Percentiles rank a stretch among this genome's conserved stretches.
Conservation (phyloP, 2,113 vertebrate species). For the Ancistrus triradiatus region DNA sequence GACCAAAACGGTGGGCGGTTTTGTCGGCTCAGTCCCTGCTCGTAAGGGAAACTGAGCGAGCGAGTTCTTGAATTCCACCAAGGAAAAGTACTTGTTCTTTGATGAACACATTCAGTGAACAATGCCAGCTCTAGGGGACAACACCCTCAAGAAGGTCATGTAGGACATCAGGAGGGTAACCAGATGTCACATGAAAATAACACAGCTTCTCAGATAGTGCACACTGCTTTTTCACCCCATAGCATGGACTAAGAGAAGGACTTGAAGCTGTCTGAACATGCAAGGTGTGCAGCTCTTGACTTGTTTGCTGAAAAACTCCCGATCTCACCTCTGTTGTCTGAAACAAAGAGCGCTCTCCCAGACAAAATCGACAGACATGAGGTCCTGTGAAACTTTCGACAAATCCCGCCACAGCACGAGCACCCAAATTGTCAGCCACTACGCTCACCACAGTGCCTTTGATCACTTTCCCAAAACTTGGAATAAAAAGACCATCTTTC, state of each 20-base stretch:
- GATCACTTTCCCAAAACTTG: conserved; percentile 18
- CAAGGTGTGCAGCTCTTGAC: conserved; percentile 1
- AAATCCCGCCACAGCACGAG: conserved; percentile 17
- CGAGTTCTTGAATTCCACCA: conserved; percentile 14
- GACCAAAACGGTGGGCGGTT: conserved; percentile 3
- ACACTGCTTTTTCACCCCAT: conserved; percentile 22
- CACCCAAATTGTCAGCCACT: conserved; percentile 17
- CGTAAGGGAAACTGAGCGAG: conserved; percentile 31
- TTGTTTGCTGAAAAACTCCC: conserved; percentile 3
- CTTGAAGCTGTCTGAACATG: conserved; percentile 11
- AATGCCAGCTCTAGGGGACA: conserved; percentile 29
- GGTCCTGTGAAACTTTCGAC: conserved; percentile 12
- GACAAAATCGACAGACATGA: conserved; percentile 20
- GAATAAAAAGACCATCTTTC: conserved; percentile 31
- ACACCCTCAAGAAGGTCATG: conserved; percentile 28
- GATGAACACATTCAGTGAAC: conserved; percentile 22
- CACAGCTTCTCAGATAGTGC: conserved; percentile 6
- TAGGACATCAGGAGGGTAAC: conserved; percentile 15
- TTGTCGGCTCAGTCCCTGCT: conserved; percentile 23
- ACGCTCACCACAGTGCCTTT: conserved; percentile 13
- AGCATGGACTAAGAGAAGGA: conserved; percentile 6
- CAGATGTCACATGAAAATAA: conserved; percentile 15
- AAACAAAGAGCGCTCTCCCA: neutral
- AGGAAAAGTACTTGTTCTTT: conserved; percentile 13
- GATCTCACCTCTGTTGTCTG: conserved; percentile 26